Base-by-base conservation (phyloP, 2,888 invertebrate species). In the Stenotaenia linearis region DNA sequence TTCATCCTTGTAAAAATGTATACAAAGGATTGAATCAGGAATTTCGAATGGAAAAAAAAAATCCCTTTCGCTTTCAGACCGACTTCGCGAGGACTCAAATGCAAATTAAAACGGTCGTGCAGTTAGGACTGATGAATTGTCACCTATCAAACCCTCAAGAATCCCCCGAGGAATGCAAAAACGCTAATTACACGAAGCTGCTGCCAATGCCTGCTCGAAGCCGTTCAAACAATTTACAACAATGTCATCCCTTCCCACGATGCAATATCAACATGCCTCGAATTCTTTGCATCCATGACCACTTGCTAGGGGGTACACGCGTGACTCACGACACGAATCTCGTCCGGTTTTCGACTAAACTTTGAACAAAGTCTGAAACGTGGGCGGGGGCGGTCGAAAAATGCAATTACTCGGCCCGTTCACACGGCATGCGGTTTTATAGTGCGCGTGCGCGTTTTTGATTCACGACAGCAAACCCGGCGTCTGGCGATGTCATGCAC, bases 401-500 rank as follows among this genome's bases (percentile, higher is more conserved):
- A 69, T 69, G 69, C 69, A 69, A 69, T 69, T 69, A 69, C 69
- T 28, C 69, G 28, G 69, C 69, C 69, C 69, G 69, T 69, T 69
- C 25, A 69, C 69, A 69, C 69, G 23, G 69, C 28, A 28, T 28
- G 69, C 9, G 69, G 69, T 69, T 69, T 69, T 25, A 69, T 69
- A 69, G 25, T 28, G 69, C 69, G 69, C 28, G 23, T 69, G 69
- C 69, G 69, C 69, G n/a, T 28, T 69, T 69, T 69, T 69, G 69
- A 69, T 69, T 69, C 69, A 69, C 69, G 69, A 69, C 69, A 25
- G 25, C 9, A 69, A n/a, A 28, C 25, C 69, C 69, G 69, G 50
- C 69, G 69, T 69, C 69, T 69, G 69, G 69, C 69, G 69, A 28
- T 69, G 69, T 69, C 69, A 69, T 69, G 69, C 69, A 69, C 69